Base-by-base conservation (phyloP, 2,797 vertebrate species). In the Streptopelia turtur region DNA sequence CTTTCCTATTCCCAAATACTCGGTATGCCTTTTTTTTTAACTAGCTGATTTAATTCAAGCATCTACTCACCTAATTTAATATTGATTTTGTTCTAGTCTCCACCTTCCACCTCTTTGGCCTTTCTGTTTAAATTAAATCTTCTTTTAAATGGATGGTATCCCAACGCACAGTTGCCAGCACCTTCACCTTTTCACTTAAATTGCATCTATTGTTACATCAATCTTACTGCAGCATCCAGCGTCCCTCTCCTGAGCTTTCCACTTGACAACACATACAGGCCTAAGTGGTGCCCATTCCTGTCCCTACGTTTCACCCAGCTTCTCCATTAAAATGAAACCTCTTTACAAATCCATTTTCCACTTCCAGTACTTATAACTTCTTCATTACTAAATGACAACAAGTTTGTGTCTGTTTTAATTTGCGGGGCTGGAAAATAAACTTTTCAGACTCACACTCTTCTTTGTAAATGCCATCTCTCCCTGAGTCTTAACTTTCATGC, bases 21-120 rank as follows among this genome's bases (percentile, higher is more conserved):
- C 69, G 37, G 24, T 24, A 17, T 59, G 27, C 39, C 55, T 5
- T 78, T 74, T 74, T 83, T 83, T 78, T 71, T 5, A 52, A 76
- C 24, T 83, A 56, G 13, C 13, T 87, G 63, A 47, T 94, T 93
- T 74, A 59, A 82, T 82, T 93, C 76, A 81, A 66, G 57, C 47
- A 83, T 91, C 89, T 93, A 78, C 69, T 81, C 93, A 84, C 49
- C 66, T 94, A 88, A 94, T 79, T 88, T 79, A 93, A 70, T 94
- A 96, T 96, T 96, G 95, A 96, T 94, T 96, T 94, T 83, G 41
- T n/a, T 91, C 91, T 93, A 94, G 76, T 94, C 87, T 88, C 83
- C 83, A 89, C 89, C 87, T 95, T 88, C 87, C 45, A 87, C 70
- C 52, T 94, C 43, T 56, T 70, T 82, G 94, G 80, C 87, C 72